Evolutionary conservation across 1,140 invertebrate species (phyloP), one percentile per base, ranked within the genome.

Genomic region (Pectinophora gossypiella): DNA sequence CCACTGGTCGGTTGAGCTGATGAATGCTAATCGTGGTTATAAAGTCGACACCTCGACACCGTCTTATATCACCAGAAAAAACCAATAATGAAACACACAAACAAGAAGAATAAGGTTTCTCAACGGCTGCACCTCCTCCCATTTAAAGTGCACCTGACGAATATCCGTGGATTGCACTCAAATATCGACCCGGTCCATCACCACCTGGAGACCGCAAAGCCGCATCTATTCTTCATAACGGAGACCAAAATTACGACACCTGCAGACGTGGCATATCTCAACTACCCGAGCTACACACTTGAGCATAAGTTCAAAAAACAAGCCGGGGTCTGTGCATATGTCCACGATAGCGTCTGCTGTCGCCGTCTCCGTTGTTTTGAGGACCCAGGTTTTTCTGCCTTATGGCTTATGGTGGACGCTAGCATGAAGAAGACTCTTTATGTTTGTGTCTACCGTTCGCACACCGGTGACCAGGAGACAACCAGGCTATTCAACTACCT

Each of bases 391-490:
- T n/a, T n/a, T n/a, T n/a, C n/a, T n/a, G n/a, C n/a, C n/a, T n/a
- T n/a, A n/a, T n/a, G 45, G 45, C 19, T 47, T 3, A 9, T 27
- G 6, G 45, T 35, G 9, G 19, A 49, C 35, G 19, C 32, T 13
- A 15, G 47, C 2, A 5, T 35, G n/a, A 19, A 18, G 18, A 3
- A 35, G n/a, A 19, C 19, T 10, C 4, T 49, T 10, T 49, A 49
- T 16, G 47, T 16, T 4, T 49, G 27, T 38, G 15, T 49, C 19
- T 49, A 49, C 47, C 13, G 47, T 10, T 49, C 47, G 23, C 47
- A 49, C 13, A 36, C 7, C 22, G 32, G 32, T 16, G 32, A 49
- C 32, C 23, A n/a, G 13, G 47, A 49, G 32, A 49, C 47, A 19
- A 36, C 23, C n/a, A 15, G 32, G 16, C 32, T 49, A 3, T 38